Percentiles rank a stretch among this genome's conserved stretches.
Conservation (phyloP, 2,113 vertebrate species). For the Silurus asotus region DNA sequence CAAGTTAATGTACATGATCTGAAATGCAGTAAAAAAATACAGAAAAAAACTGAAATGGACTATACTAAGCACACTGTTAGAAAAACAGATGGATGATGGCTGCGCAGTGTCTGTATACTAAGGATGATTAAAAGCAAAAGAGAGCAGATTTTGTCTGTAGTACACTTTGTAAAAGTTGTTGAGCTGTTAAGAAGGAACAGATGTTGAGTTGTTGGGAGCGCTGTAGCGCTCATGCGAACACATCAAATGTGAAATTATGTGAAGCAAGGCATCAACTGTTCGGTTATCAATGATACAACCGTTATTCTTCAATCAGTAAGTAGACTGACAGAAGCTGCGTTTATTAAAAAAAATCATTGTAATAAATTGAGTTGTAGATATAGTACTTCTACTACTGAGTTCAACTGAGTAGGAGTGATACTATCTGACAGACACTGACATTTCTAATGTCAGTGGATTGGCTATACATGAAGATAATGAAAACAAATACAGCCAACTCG, state of each 20-base stretch:
- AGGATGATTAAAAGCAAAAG: conserved; percentile 52
- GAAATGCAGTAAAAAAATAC: background rate
- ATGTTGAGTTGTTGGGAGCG: conserved; percentile 12
- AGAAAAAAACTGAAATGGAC: background rate
- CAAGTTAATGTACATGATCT: background rate
- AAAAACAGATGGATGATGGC: conserved; percentile 61
- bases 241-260: background rate
- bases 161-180: conserved; percentile 6
- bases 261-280: background rate
- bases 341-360: background rate
- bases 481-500: background rate
- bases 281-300: background rate
- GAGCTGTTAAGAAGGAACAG: conserved; percentile 42
- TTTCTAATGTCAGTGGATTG: background rate
- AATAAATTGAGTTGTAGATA: background rate
- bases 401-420: no score
- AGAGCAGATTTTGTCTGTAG: conserved; percentile 18
- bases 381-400: no score
- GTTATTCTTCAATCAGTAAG: background rate
- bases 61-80: conserved; percentile 5
- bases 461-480: background rate
- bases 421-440: background rate
- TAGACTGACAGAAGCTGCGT: background rate
- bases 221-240: conserved; percentile 8
- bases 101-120: conserved; percentile 28